Conservation (phyloP, 2,797 vertebrate genomes). For the Periparus ater region DNA sequence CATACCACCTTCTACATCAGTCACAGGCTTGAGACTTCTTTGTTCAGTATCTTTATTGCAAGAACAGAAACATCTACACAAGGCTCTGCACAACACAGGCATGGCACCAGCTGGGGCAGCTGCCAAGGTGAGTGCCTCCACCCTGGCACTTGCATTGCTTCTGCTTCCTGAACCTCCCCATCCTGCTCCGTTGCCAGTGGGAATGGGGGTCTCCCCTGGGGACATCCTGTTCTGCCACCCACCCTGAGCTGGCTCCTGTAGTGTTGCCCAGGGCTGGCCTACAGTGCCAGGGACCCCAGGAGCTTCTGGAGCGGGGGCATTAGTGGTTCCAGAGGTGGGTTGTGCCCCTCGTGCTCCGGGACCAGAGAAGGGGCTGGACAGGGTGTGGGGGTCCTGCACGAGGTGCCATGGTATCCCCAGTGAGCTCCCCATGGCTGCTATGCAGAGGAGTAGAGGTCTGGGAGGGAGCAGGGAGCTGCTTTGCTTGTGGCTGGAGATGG, state of each 20-base stretch:
- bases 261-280: not conserved
- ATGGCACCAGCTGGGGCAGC: not conserved
- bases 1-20: not conserved
- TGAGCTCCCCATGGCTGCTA: fast-evolving
- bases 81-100: slow-evolving; percentile 17
- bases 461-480: not conserved
- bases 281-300: not conserved
- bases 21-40: not conserved
- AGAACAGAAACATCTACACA: slow-evolving; percentile 44
- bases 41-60: slow-evolving; percentile 58
- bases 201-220: not conserved
- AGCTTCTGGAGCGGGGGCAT: not conserved
- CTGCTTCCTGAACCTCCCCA: not conserved
- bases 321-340: slow-evolving; percentile 42
- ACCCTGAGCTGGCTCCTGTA: not conserved
- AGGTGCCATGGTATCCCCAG: fast-evolving
- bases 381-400: fast-evolving
- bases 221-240: fast-evolving
- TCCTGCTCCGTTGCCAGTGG: not conserved
- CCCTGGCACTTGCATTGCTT: not conserved
- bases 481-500: not conserved
- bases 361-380: not conserved
- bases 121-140: not conserved
- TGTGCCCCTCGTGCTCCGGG: fast-evolving
- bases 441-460: fast-evolving